Conservation (phyloP, 1,140 invertebrate genomes). For the Catajapyx aquilonaris region DNA sequence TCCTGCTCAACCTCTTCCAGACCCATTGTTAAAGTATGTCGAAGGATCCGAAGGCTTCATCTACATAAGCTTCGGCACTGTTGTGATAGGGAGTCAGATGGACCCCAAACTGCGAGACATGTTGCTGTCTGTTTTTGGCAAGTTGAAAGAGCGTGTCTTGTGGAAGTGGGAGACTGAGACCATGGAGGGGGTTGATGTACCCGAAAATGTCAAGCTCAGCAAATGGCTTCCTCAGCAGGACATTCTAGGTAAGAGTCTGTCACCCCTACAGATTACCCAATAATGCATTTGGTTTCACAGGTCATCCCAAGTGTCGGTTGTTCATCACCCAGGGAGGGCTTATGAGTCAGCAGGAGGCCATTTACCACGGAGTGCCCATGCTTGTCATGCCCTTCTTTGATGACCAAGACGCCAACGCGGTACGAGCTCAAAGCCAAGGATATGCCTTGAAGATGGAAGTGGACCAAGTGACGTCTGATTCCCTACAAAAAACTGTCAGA, state of each 20-base stretch:
- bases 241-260: constrained; percentile 32
- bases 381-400: too few relatives aligned
- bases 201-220: constrained; percentile 32
- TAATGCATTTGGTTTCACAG: too few relatives aligned
- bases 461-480: too few relatives aligned
- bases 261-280: too few relatives aligned
- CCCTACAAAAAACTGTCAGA: too few relatives aligned
- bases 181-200: constrained; percentile 21
- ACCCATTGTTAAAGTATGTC: constrained; percentile 19
- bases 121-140: constrained; percentile 29
- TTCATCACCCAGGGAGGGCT: too few relatives aligned
- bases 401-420: too few relatives aligned
- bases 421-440: too few relatives aligned
- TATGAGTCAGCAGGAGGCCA: too few relatives aligned
- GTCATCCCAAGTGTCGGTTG: too few relatives aligned
- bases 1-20: constrained; percentile 8
- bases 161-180: constrained; percentile 37
- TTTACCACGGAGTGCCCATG: too few relatives aligned
- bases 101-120: constrained; percentile 18
- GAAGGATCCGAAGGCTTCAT: constrained; percentile 27
- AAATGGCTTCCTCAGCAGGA: constrained; percentile 49
- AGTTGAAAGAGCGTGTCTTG: constrained; percentile 33
- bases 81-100: constrained; percentile 23
- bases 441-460: too few relatives aligned
- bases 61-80: constrained; percentile 28